Evolutionary conservation across 2,113 vertebrate species (phyloP), one percentile per base, ranked within the genome.

Genomic region (Rhineura floridana): DNA sequence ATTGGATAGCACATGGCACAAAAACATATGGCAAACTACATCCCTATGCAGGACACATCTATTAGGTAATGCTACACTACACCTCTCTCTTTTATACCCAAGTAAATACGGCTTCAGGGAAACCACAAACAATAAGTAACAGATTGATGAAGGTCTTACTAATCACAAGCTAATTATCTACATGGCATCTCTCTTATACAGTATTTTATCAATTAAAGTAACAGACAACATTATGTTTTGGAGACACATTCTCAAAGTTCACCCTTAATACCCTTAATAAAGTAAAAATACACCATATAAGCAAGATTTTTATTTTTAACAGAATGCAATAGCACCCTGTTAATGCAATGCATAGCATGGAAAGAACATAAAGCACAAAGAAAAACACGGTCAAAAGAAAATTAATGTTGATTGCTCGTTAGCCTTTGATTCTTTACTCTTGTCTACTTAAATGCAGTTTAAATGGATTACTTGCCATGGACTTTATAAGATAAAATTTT

Each of bases 371-470:
- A 88, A 95, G 95, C 90, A 90, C 52, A 83, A 90, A 78, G 94
- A 95, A 95, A 91, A 95, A 93, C 91, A 94, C 90, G 92, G 94
- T 94, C 93, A 91, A 87, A 95, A 95, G 92, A 59, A 94, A 96
- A 96, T 96, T 95, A 96, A 94, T 92, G 93, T 93, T 95, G 95
- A 96, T 95, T 92, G 84, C 90, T 87, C 76, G 42, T 89, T 65
- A 90, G 84, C 93, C 89, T 95, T 95, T 93, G 91, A 94, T 93
- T 92, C 79, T 90, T 89, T 90, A 93, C 88, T 93, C 90, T 93
- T 93, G 87, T 95, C 93, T 94, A 92, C 95, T 97, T 96, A 96
- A 96, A 95, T 87, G 95, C 89, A 95, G 89, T 97, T 95, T 96
- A 96, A 96, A 96, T 96, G 92, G 95, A 97, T 95, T 95, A 95